A percentile compares a stretch with the other conserved stretches of the same genome.
phyloP scores from a whole-genome alignment of 2,888 invertebrate species.

The Salpingus planirostris region DNA sequence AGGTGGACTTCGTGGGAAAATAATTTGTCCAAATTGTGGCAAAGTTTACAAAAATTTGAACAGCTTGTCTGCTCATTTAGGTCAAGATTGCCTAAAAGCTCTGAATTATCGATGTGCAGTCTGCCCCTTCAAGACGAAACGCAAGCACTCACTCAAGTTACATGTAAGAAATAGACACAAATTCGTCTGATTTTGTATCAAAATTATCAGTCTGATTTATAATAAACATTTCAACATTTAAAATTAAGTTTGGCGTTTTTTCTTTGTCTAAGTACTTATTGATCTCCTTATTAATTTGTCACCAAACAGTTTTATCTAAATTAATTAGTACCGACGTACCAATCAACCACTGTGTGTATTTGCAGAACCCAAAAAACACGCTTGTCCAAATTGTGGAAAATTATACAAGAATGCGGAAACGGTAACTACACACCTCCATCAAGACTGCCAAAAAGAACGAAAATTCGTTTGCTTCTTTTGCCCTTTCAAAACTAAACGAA shows the following conservation, averaged over 20 bases:
- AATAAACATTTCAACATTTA: too few species aligned
- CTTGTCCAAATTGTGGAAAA: slow-evolving; percentile 14
- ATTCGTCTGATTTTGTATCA: too few species aligned
- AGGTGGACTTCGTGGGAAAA: too few species aligned
- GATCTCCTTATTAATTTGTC: too few species aligned
- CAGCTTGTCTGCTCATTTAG: slow-evolving; percentile 6
- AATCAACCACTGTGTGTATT: too few species aligned
- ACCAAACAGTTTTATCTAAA: too few species aligned
- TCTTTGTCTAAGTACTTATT: too few species aligned
- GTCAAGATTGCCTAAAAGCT: slow-evolving; percentile 18
- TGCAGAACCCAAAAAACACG: too few species aligned
- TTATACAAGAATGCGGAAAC: slow-evolving; percentile 23
- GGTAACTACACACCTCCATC: slow-evolving; percentile 35
- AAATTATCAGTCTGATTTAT: too few species aligned
- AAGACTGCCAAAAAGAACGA: slow-evolving; percentile 32
- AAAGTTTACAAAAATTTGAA: slow-evolving; percentile 17
- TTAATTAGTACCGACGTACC: too few species aligned
- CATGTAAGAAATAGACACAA: too few species aligned
- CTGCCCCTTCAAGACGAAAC: slow-evolving; percentile 15
- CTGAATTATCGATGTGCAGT: slow-evolving; percentile 16
- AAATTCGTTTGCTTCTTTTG: slow-evolving; percentile 17
- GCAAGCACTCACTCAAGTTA: slow-evolving; percentile 22
- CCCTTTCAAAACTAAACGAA: slow-evolving; percentile 37
- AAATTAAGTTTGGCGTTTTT: too few species aligned
- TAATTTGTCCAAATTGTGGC: slow-evolving; percentile 15